Evolutionary conservation across 2,113 vertebrate species (phyloP), one percentile per base, ranked within the genome.

Genomic region (Planiliza haematocheilus): DNA sequence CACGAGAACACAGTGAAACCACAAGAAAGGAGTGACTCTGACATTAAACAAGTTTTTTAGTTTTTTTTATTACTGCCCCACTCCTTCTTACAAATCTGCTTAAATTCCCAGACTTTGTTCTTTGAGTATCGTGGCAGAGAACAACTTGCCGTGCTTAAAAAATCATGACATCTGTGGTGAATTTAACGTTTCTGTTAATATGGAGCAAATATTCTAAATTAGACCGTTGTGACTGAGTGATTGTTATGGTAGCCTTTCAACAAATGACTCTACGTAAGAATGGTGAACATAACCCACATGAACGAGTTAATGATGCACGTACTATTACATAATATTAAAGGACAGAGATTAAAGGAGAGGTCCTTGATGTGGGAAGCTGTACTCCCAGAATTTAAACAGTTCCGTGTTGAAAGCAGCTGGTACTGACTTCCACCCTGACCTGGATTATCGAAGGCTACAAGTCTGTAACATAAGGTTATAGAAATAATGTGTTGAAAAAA

Each of bases 101-200:
- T 49, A 39, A 80, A 64, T 77, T 83, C 45, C 50, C 60, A 45
- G 37, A 70, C 59, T 87, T 82, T 62, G 46, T 53, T 48, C 64
- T 52, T 65, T 67, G 70, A 74, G 66, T 58, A 18, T 70, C 59
- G 68, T 18, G 68, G 66, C 79, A 73, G 57, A 5, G 24, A 53
- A 65, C 60, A 82, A 88, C 77, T 88, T 89, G 85, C 78, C 67
- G 66, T 61, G 49, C 51, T 60, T 45, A 50, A 69, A 63, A 81
- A 84, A 30, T 64, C 66, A 53, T 17, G 75, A 77, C 88, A 88
- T 86, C 88, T 88, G 86, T 67, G 72, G 55, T 48, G 45, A 73
- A 86, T 81, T 59, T 36, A 76, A 85, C 41, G 30, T 46, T 62
- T 79, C 30, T 45, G 41, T 61, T 55, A 73, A 77, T 59, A 70